Base-by-base conservation (phyloP, 2,888 invertebrate species). In the Catotricha subobsoleta region DNA sequence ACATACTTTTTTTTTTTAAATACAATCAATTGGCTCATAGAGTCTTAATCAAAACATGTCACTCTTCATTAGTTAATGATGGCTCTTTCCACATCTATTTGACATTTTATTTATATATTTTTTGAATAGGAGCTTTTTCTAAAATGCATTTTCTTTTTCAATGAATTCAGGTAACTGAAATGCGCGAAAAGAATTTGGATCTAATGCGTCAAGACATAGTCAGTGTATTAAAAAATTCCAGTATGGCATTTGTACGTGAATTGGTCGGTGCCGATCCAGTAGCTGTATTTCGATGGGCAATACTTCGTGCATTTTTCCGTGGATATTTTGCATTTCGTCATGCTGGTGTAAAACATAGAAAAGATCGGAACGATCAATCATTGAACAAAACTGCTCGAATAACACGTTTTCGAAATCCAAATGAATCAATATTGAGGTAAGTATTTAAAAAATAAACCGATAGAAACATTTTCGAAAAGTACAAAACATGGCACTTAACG, bases 151-250 rank as follows among this genome's bases (percentile, higher is more conserved):
- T 33, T 13, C 44, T 30, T 15, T 18, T 13, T 40, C n/a, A 28
- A 15, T 30, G 16, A 20, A 23, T 13, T 2, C 47, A 76, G 75
- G 82, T 80, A 47, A 69, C 76, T 52, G 90, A 90, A 54, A 92
- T 94, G 80, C 73, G 92, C 19, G 92, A 94, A 60, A 95, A 95
- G 64, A 95, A 95, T 65, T 66, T 90, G 49, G 94, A 94, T 62
- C 70, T 91, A 43, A 91, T 94, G 82, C 72, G 92, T 42, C 87
- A 86, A 47, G 94, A 94, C 57, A 88, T 94, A 43, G 86, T 94
- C 45, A 83, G 84, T 45, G 88, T 92, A 36, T 59, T 95, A 49
- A 94, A 94, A 65, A 91, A 90, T 64, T 88, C 88, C 43, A 86
- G 83, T 43, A 74, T 88, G 60, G 84, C 90, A 1, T 91, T 94